Conservation (phyloP, 2,113 vertebrate species). For the Mesoclemmys tuberculata region DNA sequence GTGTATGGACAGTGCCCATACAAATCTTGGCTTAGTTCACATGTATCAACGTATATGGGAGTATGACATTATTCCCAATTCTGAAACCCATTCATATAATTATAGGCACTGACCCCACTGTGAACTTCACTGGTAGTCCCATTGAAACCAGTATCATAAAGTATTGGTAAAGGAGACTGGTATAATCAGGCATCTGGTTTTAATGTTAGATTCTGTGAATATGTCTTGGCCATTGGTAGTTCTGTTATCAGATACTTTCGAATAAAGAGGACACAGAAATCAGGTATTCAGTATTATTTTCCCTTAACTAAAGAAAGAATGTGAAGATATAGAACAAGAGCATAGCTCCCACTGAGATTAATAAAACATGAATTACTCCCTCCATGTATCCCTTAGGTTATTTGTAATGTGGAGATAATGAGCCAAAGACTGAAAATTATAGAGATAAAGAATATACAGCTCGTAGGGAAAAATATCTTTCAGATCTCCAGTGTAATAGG, state of each 20-base stretch:
- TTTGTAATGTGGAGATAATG: slow-evolving; percentile 69
- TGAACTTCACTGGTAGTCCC: background rate
- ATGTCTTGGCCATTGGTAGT: background rate
- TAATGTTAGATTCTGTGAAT: background rate
- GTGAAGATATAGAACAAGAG: slow-evolving; percentile 30
- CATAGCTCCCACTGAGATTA: slow-evolving; percentile 56
- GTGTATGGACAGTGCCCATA: background rate
- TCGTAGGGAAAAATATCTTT: slow-evolving; percentile 10
- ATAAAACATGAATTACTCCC: slow-evolving; percentile 68
- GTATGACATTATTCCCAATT: background rate
- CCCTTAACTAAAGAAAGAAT: slow-evolving; percentile 57
- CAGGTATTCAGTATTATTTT: slow-evolving; percentile 36
- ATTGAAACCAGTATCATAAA: background rate
- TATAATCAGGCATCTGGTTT: background rate
- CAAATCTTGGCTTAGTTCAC: background rate
- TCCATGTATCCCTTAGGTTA: slow-evolving; percentile 47
- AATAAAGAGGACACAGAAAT: slow-evolving; percentile 55
- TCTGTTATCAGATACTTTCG: slow-evolving; percentile 33
- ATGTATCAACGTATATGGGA: background rate
- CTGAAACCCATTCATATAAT: background rate
- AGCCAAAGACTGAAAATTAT: slow-evolving; percentile 28
- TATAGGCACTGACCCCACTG: background rate
- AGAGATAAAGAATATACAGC: slow-evolving; percentile 3
- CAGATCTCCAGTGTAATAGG: slow-evolving; percentile 42
- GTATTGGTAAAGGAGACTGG: background rate